A percentile compares a stretch with the other conserved stretches of the same genome.
Evolutionary conservation across 2,888 invertebrate genomes (phyloP).

Genomic region (Erebia aethiops): DNA sequence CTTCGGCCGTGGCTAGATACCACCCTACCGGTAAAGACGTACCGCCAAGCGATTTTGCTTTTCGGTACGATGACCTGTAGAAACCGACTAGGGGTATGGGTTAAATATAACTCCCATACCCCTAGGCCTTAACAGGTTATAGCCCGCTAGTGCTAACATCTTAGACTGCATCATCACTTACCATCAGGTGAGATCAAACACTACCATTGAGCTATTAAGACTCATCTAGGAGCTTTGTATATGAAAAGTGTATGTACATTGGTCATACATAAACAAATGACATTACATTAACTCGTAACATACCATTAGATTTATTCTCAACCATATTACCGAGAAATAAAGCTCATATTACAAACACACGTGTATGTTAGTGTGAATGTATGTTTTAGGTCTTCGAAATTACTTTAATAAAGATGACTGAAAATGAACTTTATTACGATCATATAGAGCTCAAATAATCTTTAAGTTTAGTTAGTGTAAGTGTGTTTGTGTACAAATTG

Average conservation of each 20-base stretch:
- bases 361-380: slow-evolving; percentile 18
- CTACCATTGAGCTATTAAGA: background rate
- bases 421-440: background rate
- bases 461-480: slow-evolving; percentile 22
- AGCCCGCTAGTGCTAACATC: too few species aligned
- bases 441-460: background rate
- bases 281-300: background rate
- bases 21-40: too few species aligned
- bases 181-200: too few species aligned
- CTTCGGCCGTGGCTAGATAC: too few species aligned
- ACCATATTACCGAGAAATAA: background rate
- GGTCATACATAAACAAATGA: slow-evolving; percentile 15
- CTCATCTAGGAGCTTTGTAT: background rate
- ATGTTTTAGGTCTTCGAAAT: slow-evolving; percentile 26
- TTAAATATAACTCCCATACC: too few species aligned
- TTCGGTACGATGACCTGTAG: too few species aligned
- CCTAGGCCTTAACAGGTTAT: too few species aligned
- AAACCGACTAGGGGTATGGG: too few species aligned
- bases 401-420: background rate
- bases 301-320: background rate
- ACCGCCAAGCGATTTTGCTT: too few species aligned
- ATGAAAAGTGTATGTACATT: slow-evolving; percentile 1
- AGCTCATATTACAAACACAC: background rate
- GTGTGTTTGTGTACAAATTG: slow-evolving; percentile 66
- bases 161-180: too few species aligned